Base-by-base conservation (phyloP, 2,113 vertebrate genomes). In the Riparia riparia region DNA sequence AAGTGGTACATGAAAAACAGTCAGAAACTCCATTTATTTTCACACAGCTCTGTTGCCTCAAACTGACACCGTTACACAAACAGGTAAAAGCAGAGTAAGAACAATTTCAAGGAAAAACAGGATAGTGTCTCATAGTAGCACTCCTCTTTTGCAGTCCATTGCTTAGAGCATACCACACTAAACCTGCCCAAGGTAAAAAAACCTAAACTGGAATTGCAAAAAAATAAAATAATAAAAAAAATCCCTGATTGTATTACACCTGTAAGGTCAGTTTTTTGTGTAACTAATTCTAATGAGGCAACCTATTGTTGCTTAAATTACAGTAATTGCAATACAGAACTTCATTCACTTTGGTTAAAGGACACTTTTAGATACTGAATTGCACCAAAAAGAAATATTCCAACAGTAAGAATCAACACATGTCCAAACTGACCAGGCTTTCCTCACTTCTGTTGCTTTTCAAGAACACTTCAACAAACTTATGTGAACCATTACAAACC, bases 21-120 rank as follows among this genome's bases (percentile, higher is more conserved):
- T 21, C 69, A 74, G 51, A 45, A 74, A 89, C 10, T 47, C 37
- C 84, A 41, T 37, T 42, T 26, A 65, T 95, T 89, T 89, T 74
- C 63, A 73, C 21, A 72, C 79, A 29, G 1, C 82, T 88, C 77
- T 81, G 65, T 82, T 86, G 57, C 56, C 58, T 94, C 50, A n/a
- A 93, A 88, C 58, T 72, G 82, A n/a, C 13, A 80, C 29, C 11
- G 77, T 71, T 80, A 61, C 31, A 89, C 69, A 87, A 73, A 95
- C 89, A 91, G 80, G 54, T 34, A 65, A 79, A 95, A 94, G 60
- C 60, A 73, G 14, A 84, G 53, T 37, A 93, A 86, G 47, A 96
- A 97, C 96, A 66, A 21, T 12, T 51, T 63, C 49, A 78, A 95
- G 89, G 71, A 95, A 93, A 95, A 96, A 61, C 6, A 64, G 39